Evolutionary conservation across 2,888 invertebrate genomes (phyloP), one percentile per base, ranked within the genome.

Genomic region (Phyllotreta cruciferae): DNA sequence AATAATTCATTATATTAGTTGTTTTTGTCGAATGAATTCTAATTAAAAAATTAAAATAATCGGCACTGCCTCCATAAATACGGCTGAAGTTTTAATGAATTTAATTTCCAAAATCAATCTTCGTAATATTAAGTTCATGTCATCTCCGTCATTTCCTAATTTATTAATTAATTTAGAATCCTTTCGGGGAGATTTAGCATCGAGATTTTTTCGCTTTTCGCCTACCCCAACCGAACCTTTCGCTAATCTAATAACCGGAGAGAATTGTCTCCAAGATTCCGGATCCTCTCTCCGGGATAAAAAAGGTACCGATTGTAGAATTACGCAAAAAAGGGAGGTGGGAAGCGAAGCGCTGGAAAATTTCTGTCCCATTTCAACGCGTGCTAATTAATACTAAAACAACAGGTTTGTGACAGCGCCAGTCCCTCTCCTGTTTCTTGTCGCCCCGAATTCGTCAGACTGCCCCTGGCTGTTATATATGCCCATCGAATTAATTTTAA

Each of bases 341-440:
- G n/a, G 42, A 58, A 58, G 58, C 50, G 14, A 58, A 58, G 52
- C 50, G 41, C 58, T 8, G 50, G 37, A 42, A 50, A 50, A 58
- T 50, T 49, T 49, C 50, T 42, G 13, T 58, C 58, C 50, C 58
- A 42, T 58, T 58, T 58, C 14, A 50, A 50, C 41, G 50, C 58
- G 3, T 50, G 14, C 42, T 50, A 58, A 50, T 58, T 58, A 58
- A 50, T 50, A 58, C 58, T 24, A 58, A 58, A 58, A 58, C 58
- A 58, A 58, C 58, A 58, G 58, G 58, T 41, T 58, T 50, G 58
- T 58, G 58, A 58, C 50, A 45, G 41, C 41, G 37, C 13, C 36
- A 49, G 58, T 35, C 35, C 58, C 42, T 50, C 39, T 35, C 52
- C 38, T 11, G 8, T 52, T 52, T 38, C 10, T 38, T 52, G 37